Percentiles rank a stretch among this genome's conserved stretches.
Conservation (phyloP, 2,888 invertebrate species). For the Iphiclides podalirius region DNA sequence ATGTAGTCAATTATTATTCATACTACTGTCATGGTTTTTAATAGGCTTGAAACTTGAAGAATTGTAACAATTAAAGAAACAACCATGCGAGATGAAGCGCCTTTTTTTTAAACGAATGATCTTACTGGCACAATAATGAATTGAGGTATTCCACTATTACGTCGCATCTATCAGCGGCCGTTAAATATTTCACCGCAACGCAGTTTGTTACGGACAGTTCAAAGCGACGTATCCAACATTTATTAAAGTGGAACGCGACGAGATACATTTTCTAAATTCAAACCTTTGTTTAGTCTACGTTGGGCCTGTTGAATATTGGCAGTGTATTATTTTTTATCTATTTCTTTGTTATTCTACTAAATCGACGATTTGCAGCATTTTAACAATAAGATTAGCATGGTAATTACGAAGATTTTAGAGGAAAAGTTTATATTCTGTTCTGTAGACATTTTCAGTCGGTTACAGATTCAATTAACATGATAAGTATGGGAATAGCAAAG, state of each 20-base stretch:
- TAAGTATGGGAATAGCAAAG: no score
- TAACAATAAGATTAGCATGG: no score
- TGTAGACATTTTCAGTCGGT: no score
- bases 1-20: no score
- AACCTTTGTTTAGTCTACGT: conserved; percentile 20
- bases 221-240: conserved; percentile 17
- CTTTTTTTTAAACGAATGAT: conserved; percentile 5
- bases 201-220: conserved; percentile 18
- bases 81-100: not conserved
- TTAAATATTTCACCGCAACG: conserved; percentile 13
- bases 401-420: no score
- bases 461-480: no score
- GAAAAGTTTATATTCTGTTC: no score
- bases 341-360: not conserved
- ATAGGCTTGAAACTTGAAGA: no score
- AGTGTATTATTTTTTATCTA: conserved; percentile 2
- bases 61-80: not conserved
- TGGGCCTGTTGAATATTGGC: conserved; percentile 3
- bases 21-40: no score
- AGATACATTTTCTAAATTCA: conserved; percentile 19
- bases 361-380: not conserved
- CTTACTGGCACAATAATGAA: conserved; percentile 10
- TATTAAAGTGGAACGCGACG: conserved; percentile 12
- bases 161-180: conserved; percentile 19
- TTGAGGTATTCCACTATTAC: conserved; percentile 13